Evolutionary conservation across 2,113 vertebrate genomes (phyloP).

Genomic region (Leuciscus idus): DNA sequence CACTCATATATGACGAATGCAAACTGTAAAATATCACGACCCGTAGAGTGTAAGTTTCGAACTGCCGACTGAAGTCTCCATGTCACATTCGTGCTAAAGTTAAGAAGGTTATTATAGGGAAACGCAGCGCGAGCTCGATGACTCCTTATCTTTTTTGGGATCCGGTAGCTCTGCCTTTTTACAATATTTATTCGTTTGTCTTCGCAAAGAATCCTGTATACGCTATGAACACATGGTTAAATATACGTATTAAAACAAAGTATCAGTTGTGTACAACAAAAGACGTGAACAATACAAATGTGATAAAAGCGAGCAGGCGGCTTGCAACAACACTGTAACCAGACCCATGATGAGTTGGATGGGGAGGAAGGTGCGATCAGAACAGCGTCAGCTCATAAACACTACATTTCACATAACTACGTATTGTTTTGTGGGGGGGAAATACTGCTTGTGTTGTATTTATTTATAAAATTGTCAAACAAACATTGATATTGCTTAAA

Average conservation of each 20-base stretch:
- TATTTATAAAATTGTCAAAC: neutral
- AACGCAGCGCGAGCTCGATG: constrained; percentile 31
- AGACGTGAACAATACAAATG: neutral
- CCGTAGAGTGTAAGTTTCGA: neutral
- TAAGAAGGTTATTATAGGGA: neutral
- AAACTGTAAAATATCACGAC: neutral
- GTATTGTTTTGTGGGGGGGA: neutral
- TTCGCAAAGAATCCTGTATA: neutral
- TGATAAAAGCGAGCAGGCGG: neutral
- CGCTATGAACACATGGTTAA: neutral
- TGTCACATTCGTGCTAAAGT: neutral
- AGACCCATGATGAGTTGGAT: constrained; percentile 11
- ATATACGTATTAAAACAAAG: too few relatives aligned
- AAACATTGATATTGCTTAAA: neutral
- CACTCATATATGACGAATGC: neutral
- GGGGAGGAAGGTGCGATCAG: constrained; percentile 8
- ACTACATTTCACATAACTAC: neutral
- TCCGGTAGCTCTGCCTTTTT: neutral
- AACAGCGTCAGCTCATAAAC: constrained; percentile 14
- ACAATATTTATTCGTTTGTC: neutral
- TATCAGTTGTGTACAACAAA: neutral
- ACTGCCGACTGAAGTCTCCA: neutral
- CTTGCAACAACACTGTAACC: constrained; percentile 14
- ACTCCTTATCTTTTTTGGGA: constrained; percentile 38
- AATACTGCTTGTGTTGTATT: neutral